Evolutionary conservation across 2,113 vertebrate species (phyloP), one percentile per base, ranked within the genome.

Genomic region (Misgurnus mizolepis): DNA sequence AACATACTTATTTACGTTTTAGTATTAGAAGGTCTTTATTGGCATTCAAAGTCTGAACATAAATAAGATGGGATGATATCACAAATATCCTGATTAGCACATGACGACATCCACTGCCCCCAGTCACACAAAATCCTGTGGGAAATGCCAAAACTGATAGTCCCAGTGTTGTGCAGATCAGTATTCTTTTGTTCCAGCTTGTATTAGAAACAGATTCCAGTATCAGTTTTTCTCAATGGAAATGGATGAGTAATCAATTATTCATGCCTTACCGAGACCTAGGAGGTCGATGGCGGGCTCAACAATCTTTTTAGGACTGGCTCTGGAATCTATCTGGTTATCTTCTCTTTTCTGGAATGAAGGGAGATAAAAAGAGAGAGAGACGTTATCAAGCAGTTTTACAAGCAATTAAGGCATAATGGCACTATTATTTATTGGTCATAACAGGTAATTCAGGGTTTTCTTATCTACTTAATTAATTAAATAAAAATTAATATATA

Each of bases 241-340:
- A 68, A 62, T 22, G 11, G 22, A 72, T 12, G 18, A 12, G 62
- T 14, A 41, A 50, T 78, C 73, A 60, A 60, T 68, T 76, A 64
- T 7, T 84, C 3, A 9, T 60, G 78, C 91, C 96, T 97, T 93
- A 99, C 97, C 97, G 58, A 99, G 93, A 86, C 96, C 95, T 89
- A 98, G 92, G 79, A 99, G 94, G 91, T 99, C 96, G 86, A 97
- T 92, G 56, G 95, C 93, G 4, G 93, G 88, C 87, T 98, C 96
- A 47, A 89, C 84, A 80, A 88, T 87, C 84, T 94, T 96, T 89
- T 95, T 95, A 18, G 95, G 93, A 89, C 94, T 96, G 86, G 91
- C 87, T 92, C 92, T 95, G 84, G 89, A 82, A 58, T 98, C 96
- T 47, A 89, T 81, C 78, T 93, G 95, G 71, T 92, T 91, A 67